Evolutionary conservation across 2,113 vertebrate genomes (phyloP).

Genomic region (Cygnus buccinator): DNA sequence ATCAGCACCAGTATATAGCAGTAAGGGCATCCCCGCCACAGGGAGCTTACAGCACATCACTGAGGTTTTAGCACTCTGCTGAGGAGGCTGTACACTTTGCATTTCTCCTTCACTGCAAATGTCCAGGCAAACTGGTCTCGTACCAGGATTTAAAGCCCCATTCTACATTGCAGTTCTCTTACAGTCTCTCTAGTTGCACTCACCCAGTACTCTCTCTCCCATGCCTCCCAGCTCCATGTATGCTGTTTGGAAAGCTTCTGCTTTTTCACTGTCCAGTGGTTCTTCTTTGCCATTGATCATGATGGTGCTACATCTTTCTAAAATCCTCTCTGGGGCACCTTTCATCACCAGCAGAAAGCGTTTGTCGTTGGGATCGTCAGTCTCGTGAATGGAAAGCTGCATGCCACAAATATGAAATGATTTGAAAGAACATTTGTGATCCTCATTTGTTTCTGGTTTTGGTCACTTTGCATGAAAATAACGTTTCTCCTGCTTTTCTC

Average conservation of each 20-base stretch:
- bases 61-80: background rate
- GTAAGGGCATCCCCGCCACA: background rate
- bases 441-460: background rate
- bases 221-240: slow-evolving; percentile 84
- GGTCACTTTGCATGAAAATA: background rate
- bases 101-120: background rate
- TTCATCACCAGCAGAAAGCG: slow-evolving; percentile 85
- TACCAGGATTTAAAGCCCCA: background rate
- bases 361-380: slow-evolving; percentile 64
- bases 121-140: background rate
- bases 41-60: background rate
- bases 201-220: slow-evolving; percentile 85
- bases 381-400: slow-evolving; percentile 83
- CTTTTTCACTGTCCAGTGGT: slow-evolving; percentile 68
- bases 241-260: slow-evolving; percentile 78
- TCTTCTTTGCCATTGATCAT: slow-evolving; percentile 80
- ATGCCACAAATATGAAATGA: background rate
- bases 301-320: slow-evolving; percentile 82
- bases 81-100: background rate
- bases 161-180: accelerated
- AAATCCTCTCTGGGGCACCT: slow-evolving; percentile 80
- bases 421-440: background rate
- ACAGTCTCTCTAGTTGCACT: background rate
- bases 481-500: background rate
- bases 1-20: background rate